Percentiles rank a stretch among this genome's conserved stretches.
Evolutionary conservation across 2,113 vertebrate species (phyloP).

Genomic region (Barbus barbus): DNA sequence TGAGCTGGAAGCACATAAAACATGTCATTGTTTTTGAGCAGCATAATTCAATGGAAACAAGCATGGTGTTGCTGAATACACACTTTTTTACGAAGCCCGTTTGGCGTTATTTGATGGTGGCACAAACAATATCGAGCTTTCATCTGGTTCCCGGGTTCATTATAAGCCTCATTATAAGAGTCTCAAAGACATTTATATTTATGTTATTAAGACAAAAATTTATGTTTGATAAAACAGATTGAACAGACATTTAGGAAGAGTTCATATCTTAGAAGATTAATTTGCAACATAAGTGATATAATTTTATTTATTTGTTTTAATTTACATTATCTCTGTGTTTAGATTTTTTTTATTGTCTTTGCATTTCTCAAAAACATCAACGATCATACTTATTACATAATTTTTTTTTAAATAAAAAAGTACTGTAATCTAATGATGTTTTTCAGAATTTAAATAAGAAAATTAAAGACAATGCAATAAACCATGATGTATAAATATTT

Average conservation of each 20-base stretch:
- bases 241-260: slow-evolving; percentile 18
- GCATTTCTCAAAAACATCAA: not conserved
- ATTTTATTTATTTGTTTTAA: not conserved
- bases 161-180: too few species aligned
- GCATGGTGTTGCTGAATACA: slow-evolving; percentile 37
- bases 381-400: not conserved
- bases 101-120: slow-evolving; percentile 49
- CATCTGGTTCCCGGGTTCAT: slow-evolving; percentile 49
- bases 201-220: too few species aligned
- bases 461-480: not conserved
- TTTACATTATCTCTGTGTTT: not conserved
- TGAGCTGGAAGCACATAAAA: slow-evolving; percentile 61
- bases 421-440: not conserved
- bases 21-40: slow-evolving; percentile 45
- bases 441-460: not conserved
- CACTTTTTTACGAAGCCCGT: slow-evolving; percentile 41
- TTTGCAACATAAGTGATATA: not conserved
- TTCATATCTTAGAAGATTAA: slow-evolving; percentile 4
- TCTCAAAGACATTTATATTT: too few species aligned
- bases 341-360: not conserved
- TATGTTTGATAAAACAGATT: slow-evolving; percentile 39
- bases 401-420: not conserved
- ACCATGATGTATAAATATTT: not conserved
- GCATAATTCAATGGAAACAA: slow-evolving; percentile 50
- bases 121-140: slow-evolving; percentile 32